Evolutionary conservation across 2,797 vertebrate species (phyloP).

Genomic region (Botia kubotai): DNA sequence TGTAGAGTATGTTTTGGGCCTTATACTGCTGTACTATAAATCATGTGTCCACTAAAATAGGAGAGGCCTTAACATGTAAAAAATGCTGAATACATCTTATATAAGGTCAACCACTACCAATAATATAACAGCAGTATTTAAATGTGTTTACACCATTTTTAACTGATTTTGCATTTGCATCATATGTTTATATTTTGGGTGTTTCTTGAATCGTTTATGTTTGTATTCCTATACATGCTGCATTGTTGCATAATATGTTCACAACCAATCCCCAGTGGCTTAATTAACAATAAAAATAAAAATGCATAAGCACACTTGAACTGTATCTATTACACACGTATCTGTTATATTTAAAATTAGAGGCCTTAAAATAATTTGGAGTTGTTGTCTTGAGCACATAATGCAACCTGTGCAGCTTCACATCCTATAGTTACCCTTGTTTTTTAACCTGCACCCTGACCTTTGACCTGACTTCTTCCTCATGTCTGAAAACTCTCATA

Average conservation of each 20-base stretch:
- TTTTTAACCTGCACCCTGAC: conserved; percentile 24
- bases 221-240: conserved; percentile 45
- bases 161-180: conserved; percentile 31
- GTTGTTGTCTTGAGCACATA: conserved; percentile 46
- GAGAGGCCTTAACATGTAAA: conserved; percentile 14
- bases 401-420: conserved; percentile 45
- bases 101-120: conserved; percentile 54
- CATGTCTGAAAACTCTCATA: conserved; percentile 55
- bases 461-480: conserved; percentile 37
- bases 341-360: conserved; percentile 4
- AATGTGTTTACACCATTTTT: conserved; percentile 52
- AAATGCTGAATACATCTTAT: conserved; percentile 26
- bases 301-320: conserved; percentile 28
- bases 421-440: conserved; percentile 10
- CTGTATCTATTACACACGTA: conserved; percentile 1
- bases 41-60: conserved; percentile 42
- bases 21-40: conserved; percentile 41
- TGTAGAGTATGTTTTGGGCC: conserved; percentile 6
- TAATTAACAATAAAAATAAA: background rate
- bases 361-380: conserved; percentile 29
- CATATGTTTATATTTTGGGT: conserved; percentile 16
- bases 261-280: background rate
- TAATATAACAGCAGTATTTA: conserved; percentile 41
- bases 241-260: conserved; percentile 58
- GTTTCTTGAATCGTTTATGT: conserved; percentile 25